Base-by-base conservation (phyloP, 2,888 invertebrate species). In the Girardia tigrina region DNA sequence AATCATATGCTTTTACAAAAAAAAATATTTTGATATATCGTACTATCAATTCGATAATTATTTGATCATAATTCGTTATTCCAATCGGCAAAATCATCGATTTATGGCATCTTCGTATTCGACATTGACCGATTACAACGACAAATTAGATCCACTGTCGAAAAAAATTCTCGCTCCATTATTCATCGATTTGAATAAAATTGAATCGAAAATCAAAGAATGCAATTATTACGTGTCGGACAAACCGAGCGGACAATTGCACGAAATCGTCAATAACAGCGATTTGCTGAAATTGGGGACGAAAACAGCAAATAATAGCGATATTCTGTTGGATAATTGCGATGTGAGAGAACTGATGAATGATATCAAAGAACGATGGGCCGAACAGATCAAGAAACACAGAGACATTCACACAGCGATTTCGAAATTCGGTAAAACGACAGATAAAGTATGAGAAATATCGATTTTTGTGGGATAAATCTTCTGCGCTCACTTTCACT, bases 361-460 rank as follows among this genome's bases (percentile, higher is more conserved):
- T 56, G 56, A 73, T 73, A 36, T 73, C 2, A 73, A 73, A 73
- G 73, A 73, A 16, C 29, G 36, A 36, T 26, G 28, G 29, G 28
- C 73, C 23, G 73, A 73, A 26, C 28, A 29, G 29, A 29, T 73
- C 36, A 73, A 73, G 23, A 28, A 29, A 26, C 73, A 73, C 29
- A 2, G 73, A 4, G 73, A 73, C 36, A 73, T 73, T 6, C 73
- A 73, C 26, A 73, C 29, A 4, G 73, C 73, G 4, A 73, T 73
- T 69, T 73, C 73, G 2, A 73, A 73, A 73, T 73, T 73, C 36
- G 73, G 73, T 16, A 73, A 73, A 73, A 29, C 73, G 6, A 36
- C 36, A n/a, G 73, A 73, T 26, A 73, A 73, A 26, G 73, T 73
- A 73, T 69, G n/a, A n/a, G n/a, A n/a, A n/a, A n/a, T n/a, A n/a